Evolutionary conservation across 2,797 vertebrate genomes (phyloP), one percentile per base, ranked within the genome.

Genomic region (Enteromius viviparus): DNA sequence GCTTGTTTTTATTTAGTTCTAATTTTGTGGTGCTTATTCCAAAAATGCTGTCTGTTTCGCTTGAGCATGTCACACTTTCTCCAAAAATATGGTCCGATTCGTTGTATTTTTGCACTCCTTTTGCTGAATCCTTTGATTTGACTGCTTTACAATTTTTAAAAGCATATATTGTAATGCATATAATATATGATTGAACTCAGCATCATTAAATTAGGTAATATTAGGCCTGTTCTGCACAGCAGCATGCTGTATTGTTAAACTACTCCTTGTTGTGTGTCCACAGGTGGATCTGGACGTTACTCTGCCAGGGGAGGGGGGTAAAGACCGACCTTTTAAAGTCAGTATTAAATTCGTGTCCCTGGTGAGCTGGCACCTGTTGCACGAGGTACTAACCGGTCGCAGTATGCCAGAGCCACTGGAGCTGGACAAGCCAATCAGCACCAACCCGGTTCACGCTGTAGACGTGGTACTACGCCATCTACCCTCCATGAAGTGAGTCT

Each of bases 211-310:
- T 26, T 26, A 12, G 10, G 10, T 60, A 23, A 26, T 23, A 60
- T 26, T 4, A 60, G n/a, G 55, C 55, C 55, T 60, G 60, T 62
- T 62, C 26, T 62, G 12, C 58, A 62, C 26, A 62, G 26, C 1
- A 26, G 11, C 58, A 14, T 62, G 58, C 4, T 29, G 60, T 29
- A 29, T 65, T 8, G 5, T n/a, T 78, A 10, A 15, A 12, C n/a
- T 19, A 10, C 12, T 29, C 49, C 55, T 5, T 29, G 69, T 21
- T 9, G 6, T 55, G n/a, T 9, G 3, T 69, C 26, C 23, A 10
- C 91, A 99, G 98, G 98, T 99, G 94, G 98, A 99, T 92, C 96
- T 99, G 94, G 98, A 99, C 78, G 98, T 99, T 90, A 99, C 98
- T n/a, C 95, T 99, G 81, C 98, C 98, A 0, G 98, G 98, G n/a